Percentiles rank a stretch among this genome's conserved stretches.
These are phyloP conservation scores for Tanytarsus gracilentus DNA, from an alignment of 2,888 invertebrate species.

Conservation along the genomic window DNA sequence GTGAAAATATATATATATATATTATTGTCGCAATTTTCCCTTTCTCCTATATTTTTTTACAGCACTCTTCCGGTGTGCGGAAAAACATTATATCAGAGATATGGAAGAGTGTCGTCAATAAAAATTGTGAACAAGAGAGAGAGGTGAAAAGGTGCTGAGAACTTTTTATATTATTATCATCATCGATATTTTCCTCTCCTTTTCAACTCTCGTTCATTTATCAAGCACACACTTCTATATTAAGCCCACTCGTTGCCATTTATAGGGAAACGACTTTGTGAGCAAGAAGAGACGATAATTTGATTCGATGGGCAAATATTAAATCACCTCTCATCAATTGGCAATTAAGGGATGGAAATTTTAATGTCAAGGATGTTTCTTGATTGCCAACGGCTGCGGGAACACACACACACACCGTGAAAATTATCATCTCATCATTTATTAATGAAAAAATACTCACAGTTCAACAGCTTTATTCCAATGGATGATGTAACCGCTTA, in stretches of 20 bases:
- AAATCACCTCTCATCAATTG: constrained; percentile 7
- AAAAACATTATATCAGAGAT: constrained; percentile 20
- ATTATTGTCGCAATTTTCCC: constrained; percentile 7
- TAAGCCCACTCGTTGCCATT: background rate
- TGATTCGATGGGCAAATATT: constrained; percentile 6
- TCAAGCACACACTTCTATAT: constrained; percentile 4
- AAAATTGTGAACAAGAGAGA: constrained; percentile 8
- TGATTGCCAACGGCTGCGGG: background rate
- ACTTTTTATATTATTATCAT: background rate
- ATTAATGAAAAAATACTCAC: constrained; percentile 70
- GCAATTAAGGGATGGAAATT: background rate
- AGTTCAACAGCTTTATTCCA: constrained; percentile 99
- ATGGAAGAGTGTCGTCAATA: constrained; percentile 1
- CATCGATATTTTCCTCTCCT: background rate
- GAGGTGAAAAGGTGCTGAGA: background rate
- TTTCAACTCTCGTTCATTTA: no score
- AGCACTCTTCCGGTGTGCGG: constrained; percentile 22
- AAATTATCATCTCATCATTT: no score
- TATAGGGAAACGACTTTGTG: background rate
- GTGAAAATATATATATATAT: background rate
- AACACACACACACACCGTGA: no score
- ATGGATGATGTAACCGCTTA: constrained; percentile 98
- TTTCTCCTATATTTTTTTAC: constrained; percentile 9
- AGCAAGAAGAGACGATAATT: background rate
- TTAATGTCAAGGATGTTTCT: background rate